phyloP scores from a whole-genome alignment of 2,797 vertebrate genomes.

The Dromococcyx pavoninus region DNA sequence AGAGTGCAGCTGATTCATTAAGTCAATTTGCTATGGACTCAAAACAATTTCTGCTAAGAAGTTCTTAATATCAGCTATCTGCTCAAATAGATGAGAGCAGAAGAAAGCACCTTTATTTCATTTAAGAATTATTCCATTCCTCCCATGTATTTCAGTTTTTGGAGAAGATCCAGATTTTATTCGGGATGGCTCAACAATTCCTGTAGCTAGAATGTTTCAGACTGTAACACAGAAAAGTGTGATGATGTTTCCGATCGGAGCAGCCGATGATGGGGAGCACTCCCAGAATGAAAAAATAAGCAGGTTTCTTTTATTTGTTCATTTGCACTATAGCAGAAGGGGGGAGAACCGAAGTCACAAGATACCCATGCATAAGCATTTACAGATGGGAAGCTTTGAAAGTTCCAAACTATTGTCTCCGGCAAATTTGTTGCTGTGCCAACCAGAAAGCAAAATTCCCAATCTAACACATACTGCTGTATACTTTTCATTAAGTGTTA shows the following conservation, averaged over 20 bases:
- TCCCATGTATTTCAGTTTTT: slow-evolving; percentile 80
- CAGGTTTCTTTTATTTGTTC: slow-evolving; percentile 77
- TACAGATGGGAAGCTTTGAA: neutral
- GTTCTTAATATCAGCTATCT: too few relatives aligned
- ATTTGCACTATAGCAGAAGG: neutral
- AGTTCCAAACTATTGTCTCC: neutral
- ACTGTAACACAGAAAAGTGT: slow-evolving; percentile 83
- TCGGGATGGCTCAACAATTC: slow-evolving; percentile 89
- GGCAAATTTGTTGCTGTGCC: neutral
- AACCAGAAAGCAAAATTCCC: neutral
- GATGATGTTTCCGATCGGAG: slow-evolving; percentile 90
- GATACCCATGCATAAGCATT: neutral
- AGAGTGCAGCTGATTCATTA: neutral
- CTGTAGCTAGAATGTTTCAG: slow-evolving; percentile 86
- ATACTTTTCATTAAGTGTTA: neutral
- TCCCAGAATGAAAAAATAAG: slow-evolving; percentile 95
- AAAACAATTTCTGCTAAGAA: neutral
- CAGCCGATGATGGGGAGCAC: slow-evolving; percentile 88
- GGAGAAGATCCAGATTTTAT: slow-evolving; percentile 87
- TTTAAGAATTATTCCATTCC: neutral
- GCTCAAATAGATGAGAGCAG: neutral
- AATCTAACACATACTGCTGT: rapidly evolving
- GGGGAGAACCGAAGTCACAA: neutral
- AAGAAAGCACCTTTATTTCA: neutral
- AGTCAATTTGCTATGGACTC: neutral